These are phyloP conservation scores for Herpetotheres cachinnans DNA, from an alignment of 2,113 vertebrate genomes.

Conservation along the genomic window DNA sequence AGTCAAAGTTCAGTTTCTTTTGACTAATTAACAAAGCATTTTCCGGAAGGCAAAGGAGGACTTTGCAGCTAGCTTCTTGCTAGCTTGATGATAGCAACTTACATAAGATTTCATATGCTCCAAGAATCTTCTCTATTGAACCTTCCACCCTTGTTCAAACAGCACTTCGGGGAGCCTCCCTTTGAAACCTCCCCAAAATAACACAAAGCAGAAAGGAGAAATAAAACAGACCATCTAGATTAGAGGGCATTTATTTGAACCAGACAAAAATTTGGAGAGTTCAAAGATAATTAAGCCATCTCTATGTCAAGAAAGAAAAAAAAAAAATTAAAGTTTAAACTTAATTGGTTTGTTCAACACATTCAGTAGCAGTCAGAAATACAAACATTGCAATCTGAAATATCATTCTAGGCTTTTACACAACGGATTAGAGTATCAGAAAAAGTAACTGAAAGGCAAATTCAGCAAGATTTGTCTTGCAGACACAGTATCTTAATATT, in stretches of 20 bases:
- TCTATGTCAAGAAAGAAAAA: background rate
- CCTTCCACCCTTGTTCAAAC: background rate
- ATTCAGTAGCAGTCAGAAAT: background rate
- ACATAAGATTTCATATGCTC: background rate
- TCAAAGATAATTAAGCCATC: background rate
- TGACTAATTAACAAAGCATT: background rate
- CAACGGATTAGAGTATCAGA: background rate
- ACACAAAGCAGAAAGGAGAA: background rate
- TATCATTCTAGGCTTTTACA: background rate
- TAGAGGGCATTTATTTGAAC: conserved; percentile 24
- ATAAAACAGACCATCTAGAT: conserved; percentile 23
- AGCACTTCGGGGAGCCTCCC: background rate
- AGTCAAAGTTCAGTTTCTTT: background rate
- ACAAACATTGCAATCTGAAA: background rate
- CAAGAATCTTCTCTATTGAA: background rate
- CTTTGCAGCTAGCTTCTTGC: background rate
- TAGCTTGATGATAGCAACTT: background rate
- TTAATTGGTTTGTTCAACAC: background rate
- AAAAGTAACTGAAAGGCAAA: background rate
- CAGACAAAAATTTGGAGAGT: background rate
- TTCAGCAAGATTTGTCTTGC: background rate
- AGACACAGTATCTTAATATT: background rate
- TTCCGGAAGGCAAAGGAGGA: background rate
- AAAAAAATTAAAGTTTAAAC: background rate
- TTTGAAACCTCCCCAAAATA: background rate